phyloP scores from a whole-genome alignment of 2,888 invertebrate species.

The Heteropelma amictum region DNA sequence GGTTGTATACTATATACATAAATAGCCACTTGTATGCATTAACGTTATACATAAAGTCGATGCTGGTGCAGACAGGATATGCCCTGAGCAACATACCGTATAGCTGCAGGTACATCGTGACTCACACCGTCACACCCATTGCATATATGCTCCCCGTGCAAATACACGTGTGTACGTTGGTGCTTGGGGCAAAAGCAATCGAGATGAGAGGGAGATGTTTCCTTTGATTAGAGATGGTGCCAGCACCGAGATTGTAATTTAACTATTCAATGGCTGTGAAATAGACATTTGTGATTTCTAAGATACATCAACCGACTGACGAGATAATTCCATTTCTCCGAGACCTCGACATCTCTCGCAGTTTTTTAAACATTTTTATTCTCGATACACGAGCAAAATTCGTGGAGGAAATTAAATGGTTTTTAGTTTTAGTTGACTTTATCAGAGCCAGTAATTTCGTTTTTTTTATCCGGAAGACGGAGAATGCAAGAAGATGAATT shows the following conservation, averaged over 20 bases:
- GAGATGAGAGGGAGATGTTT: slow-evolving; percentile 39
- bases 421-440: no score
- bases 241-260: slow-evolving; percentile 26
- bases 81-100: slow-evolving; percentile 16
- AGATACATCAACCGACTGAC: no score
- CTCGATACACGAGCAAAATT: slow-evolving; percentile 24
- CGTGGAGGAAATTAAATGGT: neutral
- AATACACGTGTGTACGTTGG: slow-evolving; percentile 2
- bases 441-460: no score
- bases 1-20: slow-evolving; percentile 16
- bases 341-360: no score
- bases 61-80: slow-evolving; percentile 37
- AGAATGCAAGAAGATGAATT: slow-evolving; percentile 25
- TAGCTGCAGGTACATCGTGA: neutral
- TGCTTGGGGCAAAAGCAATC: slow-evolving; percentile 33
- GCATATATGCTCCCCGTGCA: no score
- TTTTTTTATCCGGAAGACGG: slow-evolving; percentile 25
- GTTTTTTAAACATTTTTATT: no score
- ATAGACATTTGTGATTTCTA: no score
- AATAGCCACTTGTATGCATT: slow-evolving; percentile 21
- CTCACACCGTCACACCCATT: no score
- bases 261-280: neutral
- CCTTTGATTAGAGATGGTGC: slow-evolving; percentile 45
- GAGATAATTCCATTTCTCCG: no score
- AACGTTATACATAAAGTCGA: slow-evolving; percentile 3